A percentile compares a stretch with the other conserved stretches of the same genome.
Evolutionary conservation across 2,113 vertebrate genomes (phyloP).

Genomic region (Zosterops pallidus): DNA sequence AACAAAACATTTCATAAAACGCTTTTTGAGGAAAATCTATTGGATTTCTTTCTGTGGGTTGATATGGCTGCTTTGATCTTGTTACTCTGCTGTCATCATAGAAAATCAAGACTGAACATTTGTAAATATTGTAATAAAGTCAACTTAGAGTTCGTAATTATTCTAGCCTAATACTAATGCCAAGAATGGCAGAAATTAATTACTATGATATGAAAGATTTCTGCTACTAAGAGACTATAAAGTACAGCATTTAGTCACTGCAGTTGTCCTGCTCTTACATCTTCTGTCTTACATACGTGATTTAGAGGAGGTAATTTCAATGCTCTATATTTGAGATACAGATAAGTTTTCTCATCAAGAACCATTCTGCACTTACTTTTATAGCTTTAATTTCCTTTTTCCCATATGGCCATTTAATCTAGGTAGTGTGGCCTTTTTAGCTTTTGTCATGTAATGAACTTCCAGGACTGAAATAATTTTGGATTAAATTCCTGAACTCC

Average conservation of each 20-base stretch:
- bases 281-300: neutral
- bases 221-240: neutral
- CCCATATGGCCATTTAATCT: neutral
- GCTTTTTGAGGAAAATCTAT: neutral
- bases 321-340: neutral
- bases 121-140: neutral
- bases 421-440: neutral
- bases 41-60: neutral
- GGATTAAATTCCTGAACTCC: neutral
- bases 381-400: neutral
- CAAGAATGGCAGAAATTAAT: neutral
- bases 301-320: neutral
- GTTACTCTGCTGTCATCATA: neutral
- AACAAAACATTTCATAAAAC: neutral
- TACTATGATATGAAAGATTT: neutral
- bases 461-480: neutral
- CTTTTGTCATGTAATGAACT: neutral
- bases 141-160: neutral
- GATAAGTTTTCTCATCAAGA: neutral
- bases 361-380: neutral
- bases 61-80: neutral
- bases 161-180: neutral
- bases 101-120: neutral
- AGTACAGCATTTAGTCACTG: neutral
- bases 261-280: neutral